These are phyloP conservation scores for Calvadosia cruxmelitensis DNA, from an alignment of 30 jellyfish, hydroid and myxozoan species.

Conservation along the genomic window DNA sequence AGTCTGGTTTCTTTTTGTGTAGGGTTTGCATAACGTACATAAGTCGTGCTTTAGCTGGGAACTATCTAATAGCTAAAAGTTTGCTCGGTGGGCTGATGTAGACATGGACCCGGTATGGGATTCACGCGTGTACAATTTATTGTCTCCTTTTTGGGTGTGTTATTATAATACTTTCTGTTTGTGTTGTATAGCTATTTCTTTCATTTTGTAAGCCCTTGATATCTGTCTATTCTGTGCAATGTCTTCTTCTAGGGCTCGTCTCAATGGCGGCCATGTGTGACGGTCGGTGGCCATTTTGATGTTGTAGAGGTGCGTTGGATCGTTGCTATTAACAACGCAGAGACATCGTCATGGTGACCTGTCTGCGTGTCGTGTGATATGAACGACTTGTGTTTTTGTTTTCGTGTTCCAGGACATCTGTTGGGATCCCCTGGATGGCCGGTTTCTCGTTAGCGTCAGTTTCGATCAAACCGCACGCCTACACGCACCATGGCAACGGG, in stretches of 20 bases:
- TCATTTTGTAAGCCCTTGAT: no score
- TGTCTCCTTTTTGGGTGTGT: background rate
- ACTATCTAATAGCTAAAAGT: no score
- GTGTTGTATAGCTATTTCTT: no score
- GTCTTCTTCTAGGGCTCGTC: background rate
- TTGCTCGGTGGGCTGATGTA: no score
- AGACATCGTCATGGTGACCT: no score
- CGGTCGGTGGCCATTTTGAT: constrained; percentile 85
- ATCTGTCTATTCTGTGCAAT: background rate
- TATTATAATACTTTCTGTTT: background rate
- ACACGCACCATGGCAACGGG: constrained; percentile 66
- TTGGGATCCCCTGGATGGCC: constrained; percentile 67
- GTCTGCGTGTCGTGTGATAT: no score
- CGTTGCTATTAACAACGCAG: no score
- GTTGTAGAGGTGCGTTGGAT: constrained; percentile 88
- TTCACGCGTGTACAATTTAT: background rate
- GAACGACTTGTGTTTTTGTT: background rate
- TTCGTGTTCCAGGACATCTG: constrained; percentile 42
- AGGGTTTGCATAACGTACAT: no score
- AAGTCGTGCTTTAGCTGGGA: no score
- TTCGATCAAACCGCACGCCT: constrained; percentile 81
- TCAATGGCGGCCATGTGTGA: constrained; percentile 50
- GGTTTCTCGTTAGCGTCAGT: constrained; percentile 53
- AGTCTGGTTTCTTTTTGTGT: no score
- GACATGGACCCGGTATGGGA: no score